Conservation (phyloP, 2,797 vertebrate genomes). For the Anniella stebbinsi region DNA sequence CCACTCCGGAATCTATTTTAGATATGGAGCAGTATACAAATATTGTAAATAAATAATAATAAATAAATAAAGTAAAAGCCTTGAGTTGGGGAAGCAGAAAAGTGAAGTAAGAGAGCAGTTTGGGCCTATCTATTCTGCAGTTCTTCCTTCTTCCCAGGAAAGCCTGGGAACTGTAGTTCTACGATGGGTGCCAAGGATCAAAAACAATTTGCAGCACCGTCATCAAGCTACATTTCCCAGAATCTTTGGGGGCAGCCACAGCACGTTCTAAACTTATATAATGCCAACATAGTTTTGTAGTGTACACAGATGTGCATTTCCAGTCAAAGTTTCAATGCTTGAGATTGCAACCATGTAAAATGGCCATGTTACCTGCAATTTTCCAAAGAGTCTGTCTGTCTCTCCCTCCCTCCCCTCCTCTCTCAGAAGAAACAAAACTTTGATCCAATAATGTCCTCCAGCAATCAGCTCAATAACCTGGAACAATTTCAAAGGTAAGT, state of each 20-base stretch:
- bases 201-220: background rate
- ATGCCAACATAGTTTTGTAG: background rate
- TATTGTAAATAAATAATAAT: background rate
- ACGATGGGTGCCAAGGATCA: background rate
- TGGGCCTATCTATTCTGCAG: background rate
- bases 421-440: background rate
- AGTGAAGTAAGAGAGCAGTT: background rate
- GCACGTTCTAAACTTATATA: background rate
- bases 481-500: background rate
- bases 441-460: background rate
- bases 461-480: background rate
- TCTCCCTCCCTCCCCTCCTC: no score
- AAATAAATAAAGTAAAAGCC: background rate
- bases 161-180: background rate
- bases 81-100: background rate
- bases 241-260: background rate
- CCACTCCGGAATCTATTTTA: no score
- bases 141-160: no score
- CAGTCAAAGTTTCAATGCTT: background rate
- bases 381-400: background rate
- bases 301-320: background rate
- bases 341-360: background rate
- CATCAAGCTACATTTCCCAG: background rate
- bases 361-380: background rate
- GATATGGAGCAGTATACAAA: background rate